Percentiles rank a stretch among this genome's conserved stretches.
Evolutionary conservation across 2,113 vertebrate species (phyloP).

Genomic region (Gavia stellata): DNA sequence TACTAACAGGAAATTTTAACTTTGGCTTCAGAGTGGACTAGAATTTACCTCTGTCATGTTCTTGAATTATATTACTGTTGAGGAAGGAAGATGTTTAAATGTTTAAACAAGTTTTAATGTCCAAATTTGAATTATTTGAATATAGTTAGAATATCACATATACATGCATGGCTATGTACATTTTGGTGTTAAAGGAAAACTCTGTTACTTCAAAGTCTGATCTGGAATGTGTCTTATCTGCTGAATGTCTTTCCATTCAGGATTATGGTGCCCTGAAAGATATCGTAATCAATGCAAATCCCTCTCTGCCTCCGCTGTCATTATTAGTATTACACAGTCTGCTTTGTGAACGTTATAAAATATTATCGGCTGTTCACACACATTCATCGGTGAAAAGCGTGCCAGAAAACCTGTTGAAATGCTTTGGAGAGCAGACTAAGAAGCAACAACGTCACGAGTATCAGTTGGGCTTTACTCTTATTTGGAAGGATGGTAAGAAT

Average conservation of each 20-base stretch:
- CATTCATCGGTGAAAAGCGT: constrained; percentile 85
- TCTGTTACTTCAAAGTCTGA: not conserved
- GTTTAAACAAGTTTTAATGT: not conserved
- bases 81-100: not conserved
- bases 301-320: constrained; percentile 82
- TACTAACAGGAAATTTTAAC: not conserved
- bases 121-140: not conserved
- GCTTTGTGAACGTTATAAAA: constrained; percentile 83
- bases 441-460: constrained; percentile 83
- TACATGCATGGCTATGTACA: not conserved
- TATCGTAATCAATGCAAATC: constrained; percentile 93
- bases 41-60: not conserved
- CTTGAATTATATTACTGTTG: not conserved
- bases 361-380: constrained; percentile 89
- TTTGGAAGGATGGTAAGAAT: constrained; percentile 95
- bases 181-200: not conserved
- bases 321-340: constrained; percentile 88
- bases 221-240: not conserved
- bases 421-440: constrained; percentile 83
- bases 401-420: constrained; percentile 82
- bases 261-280: constrained; percentile 89
- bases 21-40: not conserved
- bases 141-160: not conserved
- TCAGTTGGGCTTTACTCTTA: constrained; percentile 93
- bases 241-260: constrained; percentile 55